phyloP scores from a whole-genome alignment of 2,888 invertebrate genomes.

The Agonopterix subpropinquella region DNA sequence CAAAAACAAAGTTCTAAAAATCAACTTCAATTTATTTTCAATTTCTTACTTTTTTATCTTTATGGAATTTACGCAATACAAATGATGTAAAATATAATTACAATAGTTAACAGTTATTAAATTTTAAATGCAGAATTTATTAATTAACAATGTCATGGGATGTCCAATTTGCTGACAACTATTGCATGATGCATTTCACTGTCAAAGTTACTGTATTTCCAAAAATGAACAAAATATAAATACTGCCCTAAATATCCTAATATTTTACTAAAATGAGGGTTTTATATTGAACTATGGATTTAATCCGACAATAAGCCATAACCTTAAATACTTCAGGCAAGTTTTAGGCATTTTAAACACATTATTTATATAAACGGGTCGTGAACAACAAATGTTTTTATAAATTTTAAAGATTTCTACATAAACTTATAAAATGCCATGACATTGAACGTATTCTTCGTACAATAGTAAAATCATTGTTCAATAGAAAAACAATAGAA shows the following conservation, averaged over 20 bases:
- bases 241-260: conserved; percentile 24
- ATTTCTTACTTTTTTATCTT: conserved; percentile 60
- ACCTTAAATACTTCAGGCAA: conserved; percentile 55
- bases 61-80: conserved; percentile 70
- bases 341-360: conserved; percentile 56
- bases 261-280: conserved; percentile 38
- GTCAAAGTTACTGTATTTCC: conserved; percentile 22
- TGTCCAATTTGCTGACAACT: conserved; percentile 39
- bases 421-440: conserved; percentile 36
- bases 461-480: conserved; percentile 28
- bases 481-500: conserved; percentile 16
- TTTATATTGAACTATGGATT: conserved; percentile 48
- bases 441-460: conserved; percentile 40
- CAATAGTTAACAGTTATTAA: conserved; percentile 66
- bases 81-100: conserved; percentile 70
- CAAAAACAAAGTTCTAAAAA: conserved; percentile 42
- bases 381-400: conserved; percentile 15
- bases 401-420: conserved; percentile 14
- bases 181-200: conserved; percentile 19
- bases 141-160: conserved; percentile 67
- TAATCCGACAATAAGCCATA: conserved; percentile 50
- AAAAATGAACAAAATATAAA: conserved; percentile 26
- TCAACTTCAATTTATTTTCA: conserved; percentile 72
- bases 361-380: conserved; percentile 16
- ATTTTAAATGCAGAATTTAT: conserved; percentile 69